These are phyloP conservation scores for Mesopsocus fuscifrons DNA, from an alignment of 2,888 invertebrate genomes.

Conservation along the genomic window DNA sequence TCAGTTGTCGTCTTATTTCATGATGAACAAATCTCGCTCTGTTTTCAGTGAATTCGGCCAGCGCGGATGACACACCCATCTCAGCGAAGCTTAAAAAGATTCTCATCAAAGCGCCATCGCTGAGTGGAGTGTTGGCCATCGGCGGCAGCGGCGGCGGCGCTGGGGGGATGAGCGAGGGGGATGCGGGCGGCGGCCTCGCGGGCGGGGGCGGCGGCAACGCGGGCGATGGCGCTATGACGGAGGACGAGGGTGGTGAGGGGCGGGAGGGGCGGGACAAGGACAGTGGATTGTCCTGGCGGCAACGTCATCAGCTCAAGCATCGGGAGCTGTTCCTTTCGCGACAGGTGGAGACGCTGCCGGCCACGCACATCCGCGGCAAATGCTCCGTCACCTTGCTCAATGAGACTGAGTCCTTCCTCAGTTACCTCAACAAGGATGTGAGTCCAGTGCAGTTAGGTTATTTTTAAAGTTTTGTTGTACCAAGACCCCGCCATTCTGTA, in stretches of 20 bases:
- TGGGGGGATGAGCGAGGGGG: conserved; percentile 17
- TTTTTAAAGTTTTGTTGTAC: conserved; percentile 2
- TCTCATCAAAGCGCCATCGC: conserved; percentile 18
- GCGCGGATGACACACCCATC: conserved; percentile 42
- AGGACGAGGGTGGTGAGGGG: conserved; percentile 16
- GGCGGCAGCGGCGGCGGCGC: conserved; percentile 8
- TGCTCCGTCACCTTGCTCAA: conserved; percentile 97
- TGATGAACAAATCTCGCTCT: too few relatives aligned
- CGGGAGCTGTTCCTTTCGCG: conserved; percentile 95
- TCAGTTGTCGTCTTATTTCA: too few relatives aligned
- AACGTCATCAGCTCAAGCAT: conserved; percentile 91
- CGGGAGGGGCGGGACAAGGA: conserved; percentile 27
- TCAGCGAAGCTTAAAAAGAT: conserved; percentile 53
- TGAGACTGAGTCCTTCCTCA: conserved; percentile 91
- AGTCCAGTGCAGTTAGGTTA: conserved; percentile 24
- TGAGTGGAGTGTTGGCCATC: conserved; percentile 13
- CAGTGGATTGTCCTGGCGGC: conserved; percentile 54
- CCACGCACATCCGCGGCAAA: conserved; percentile 98
- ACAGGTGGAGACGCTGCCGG: conserved; percentile 93
- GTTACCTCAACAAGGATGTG: conserved; percentile 92
- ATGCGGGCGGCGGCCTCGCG: conserved; percentile 14
- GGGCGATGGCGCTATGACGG: conserved; percentile 13
- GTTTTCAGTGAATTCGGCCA: conserved; percentile 34
- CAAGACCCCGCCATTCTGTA: neutral
- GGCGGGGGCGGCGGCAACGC: conserved; percentile 17